Evolutionary conservation across 1,140 invertebrate genomes (phyloP).

Genomic region (Polypedilum vanderplanki): DNA sequence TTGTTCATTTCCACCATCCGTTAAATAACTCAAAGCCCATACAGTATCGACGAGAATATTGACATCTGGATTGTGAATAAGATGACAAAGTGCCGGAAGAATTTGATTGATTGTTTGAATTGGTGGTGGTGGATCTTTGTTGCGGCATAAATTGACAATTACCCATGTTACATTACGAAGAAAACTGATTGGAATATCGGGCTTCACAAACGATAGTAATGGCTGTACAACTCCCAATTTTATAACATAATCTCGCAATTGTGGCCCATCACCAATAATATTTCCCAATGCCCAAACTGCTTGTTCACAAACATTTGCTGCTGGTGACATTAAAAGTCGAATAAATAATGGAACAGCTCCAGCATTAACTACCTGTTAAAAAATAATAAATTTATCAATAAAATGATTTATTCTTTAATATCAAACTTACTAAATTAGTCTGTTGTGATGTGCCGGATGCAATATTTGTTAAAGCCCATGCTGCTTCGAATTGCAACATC

Average conservation of each 20-base stretch:
- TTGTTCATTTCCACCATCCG: conserved; percentile 96
- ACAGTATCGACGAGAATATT: conserved; percentile 98
- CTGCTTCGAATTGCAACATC: conserved; percentile 94
- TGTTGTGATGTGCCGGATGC: conserved; percentile 94
- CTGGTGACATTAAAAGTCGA: conserved; percentile 78
- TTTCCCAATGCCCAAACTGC: conserved; percentile 97
- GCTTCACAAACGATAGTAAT: conserved; percentile 83
- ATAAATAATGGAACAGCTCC: conserved; percentile 95
- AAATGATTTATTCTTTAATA: too few relatives aligned
- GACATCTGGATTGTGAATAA: conserved; percentile 93
- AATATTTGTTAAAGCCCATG: conserved; percentile 99
- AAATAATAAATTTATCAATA: neutral
- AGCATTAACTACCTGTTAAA: conserved; percentile 75
- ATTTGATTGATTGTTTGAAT: conserved; percentile 83
- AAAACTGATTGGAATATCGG: conserved; percentile 87
- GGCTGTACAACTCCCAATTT: conserved; percentile 83
- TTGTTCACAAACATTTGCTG: conserved; percentile 98
- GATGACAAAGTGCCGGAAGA: conserved; percentile 84
- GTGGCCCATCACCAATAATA: conserved; percentile 88
- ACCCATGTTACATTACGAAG: conserved; percentile 97
- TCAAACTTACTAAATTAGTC: conserved; percentile 60
- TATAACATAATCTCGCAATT: conserved; percentile 86
- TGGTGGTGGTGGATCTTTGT: conserved; percentile 88
- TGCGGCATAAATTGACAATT: conserved; percentile 93
- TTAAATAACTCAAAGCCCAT: conserved; percentile 98